A percentile compares a stretch with the other conserved stretches of the same genome.
These are phyloP conservation scores for Poecilobothrus nobilitatus DNA, from an alignment of 2,888 invertebrate genomes.

Conservation along the genomic window DNA sequence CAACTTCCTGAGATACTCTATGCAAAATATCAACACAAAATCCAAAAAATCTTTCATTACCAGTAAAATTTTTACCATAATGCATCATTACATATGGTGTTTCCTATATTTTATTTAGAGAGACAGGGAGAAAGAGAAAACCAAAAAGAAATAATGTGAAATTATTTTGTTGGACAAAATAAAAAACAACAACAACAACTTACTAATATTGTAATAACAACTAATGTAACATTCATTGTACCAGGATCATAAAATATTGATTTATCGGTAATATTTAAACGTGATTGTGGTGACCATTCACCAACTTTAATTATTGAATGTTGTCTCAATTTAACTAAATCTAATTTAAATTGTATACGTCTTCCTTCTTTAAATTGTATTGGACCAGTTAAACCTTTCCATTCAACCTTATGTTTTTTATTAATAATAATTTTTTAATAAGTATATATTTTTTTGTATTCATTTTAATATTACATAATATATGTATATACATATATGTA, in stretches of 20 bases:
- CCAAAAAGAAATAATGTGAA: no score
- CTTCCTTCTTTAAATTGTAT: constrained; percentile 73
- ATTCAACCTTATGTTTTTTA: constrained; percentile 63
- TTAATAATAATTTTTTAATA: constrained; percentile 14
- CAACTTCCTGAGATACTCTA: constrained; percentile 56
- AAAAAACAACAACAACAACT: constrained; percentile 40
- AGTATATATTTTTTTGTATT: no score
- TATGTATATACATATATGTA: no score
- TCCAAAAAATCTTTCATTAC: constrained; percentile 67
- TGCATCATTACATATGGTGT: constrained; percentile 68
- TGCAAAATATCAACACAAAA: constrained; percentile 70
- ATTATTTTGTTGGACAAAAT: no score
- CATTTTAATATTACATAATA: background rate
- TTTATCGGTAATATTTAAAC: constrained; percentile 62
- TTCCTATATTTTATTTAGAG: constrained; percentile 54
- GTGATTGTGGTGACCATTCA: constrained; percentile 60
- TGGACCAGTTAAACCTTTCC: constrained; percentile 70
- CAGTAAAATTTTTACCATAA: constrained; percentile 58
- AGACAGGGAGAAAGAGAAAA: no score
- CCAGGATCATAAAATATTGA: constrained; percentile 64
- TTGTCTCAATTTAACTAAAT: constrained; percentile 64
- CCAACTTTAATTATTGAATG: constrained; percentile 67
- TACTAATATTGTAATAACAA: constrained; percentile 68
- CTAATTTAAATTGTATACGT: constrained; percentile 64
- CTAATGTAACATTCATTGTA: constrained; percentile 63